Evolutionary conservation across 2,113 vertebrate species (phyloP).

Genomic region (Bubo blakistoni): DNA sequence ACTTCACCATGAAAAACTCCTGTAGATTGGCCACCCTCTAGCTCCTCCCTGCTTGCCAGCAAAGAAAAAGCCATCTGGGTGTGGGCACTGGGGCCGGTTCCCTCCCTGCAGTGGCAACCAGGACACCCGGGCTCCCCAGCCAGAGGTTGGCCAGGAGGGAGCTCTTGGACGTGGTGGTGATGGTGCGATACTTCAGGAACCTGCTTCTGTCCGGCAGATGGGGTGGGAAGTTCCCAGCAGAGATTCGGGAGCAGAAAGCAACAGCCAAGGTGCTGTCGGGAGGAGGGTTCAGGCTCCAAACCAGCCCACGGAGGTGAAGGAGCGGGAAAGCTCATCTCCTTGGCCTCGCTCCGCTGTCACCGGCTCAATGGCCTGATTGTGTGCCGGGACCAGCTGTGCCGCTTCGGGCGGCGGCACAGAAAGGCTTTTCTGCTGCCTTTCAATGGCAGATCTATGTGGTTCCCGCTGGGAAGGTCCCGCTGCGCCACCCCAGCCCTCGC

Average conservation of each 20-base stretch:
- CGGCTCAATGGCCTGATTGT: slow-evolving; percentile 14
- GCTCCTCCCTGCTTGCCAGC: not conserved
- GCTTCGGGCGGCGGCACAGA: not conserved
- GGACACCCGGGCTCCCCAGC: not conserved
- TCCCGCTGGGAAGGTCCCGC: not conserved
- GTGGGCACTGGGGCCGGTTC: accelerated
- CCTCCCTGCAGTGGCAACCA: accelerated
- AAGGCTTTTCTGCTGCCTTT: slow-evolving; percentile 29
- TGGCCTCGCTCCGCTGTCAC: not conserved
- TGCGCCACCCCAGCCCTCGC: not conserved
- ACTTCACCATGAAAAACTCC: not conserved
- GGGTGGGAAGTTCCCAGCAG: accelerated
- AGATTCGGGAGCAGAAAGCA: not conserved
- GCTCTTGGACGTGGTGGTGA: accelerated
- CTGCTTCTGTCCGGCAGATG: not conserved
- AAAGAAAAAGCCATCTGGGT: not conserved
- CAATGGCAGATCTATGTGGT: slow-evolving; percentile 11
- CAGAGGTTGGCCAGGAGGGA: not conserved
- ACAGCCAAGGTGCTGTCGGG: not conserved
- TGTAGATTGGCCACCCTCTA: accelerated
- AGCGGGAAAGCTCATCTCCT: not conserved
- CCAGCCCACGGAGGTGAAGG: not conserved
- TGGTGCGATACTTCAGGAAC: not conserved
- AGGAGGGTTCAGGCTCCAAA: not conserved
- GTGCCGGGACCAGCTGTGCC: not conserved